phyloP scores from a whole-genome alignment of 2,113 vertebrate species.

The Pycnonotus jocosus region DNA sequence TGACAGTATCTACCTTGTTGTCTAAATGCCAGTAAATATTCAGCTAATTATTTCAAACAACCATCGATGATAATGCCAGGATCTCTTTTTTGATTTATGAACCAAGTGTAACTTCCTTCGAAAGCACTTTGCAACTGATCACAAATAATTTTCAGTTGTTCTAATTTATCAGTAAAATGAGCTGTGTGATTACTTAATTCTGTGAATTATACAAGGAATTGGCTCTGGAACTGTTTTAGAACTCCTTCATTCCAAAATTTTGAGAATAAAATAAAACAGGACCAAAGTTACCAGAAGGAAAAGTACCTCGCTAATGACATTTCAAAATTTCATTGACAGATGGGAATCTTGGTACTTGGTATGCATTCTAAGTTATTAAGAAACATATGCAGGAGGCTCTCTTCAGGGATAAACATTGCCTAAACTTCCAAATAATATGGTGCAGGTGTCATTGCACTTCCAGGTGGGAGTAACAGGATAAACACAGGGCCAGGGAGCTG shows the following conservation, averaged over 20 bases:
- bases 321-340: background rate
- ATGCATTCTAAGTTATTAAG: background rate
- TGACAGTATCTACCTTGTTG: background rate
- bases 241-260: background rate
- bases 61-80: background rate
- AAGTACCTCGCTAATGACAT: background rate
- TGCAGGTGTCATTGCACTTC: background rate
- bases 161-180: background rate
- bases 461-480: background rate
- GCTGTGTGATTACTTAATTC: background rate
- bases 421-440: background rate
- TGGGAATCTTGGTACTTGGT: background rate
- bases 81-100: background rate
- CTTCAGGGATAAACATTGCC: background rate
- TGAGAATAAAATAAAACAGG: background rate
- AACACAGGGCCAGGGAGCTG: background rate
- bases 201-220: background rate
- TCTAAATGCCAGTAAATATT: background rate
- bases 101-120: background rate
- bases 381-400: background rate
- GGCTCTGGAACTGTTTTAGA: background rate
- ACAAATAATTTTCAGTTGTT: background rate
- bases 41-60: background rate
- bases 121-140: background rate
- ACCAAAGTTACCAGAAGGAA: background rate